phyloP scores from a whole-genome alignment of 2,888 invertebrate species.

The Andrena fulva region DNA sequence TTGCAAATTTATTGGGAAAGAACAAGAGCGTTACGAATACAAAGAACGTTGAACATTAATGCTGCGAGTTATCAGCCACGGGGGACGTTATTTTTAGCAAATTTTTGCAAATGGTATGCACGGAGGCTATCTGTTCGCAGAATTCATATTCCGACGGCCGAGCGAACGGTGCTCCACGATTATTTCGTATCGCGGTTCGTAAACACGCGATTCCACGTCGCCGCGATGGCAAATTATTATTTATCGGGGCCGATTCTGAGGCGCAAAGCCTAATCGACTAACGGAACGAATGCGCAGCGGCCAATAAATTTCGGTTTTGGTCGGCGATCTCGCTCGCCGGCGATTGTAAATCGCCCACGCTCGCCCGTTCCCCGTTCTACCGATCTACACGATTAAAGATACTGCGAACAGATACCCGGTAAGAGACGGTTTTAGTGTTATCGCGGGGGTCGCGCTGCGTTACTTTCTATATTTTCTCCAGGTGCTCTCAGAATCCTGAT shows the following conservation, averaged over 20 bases:
- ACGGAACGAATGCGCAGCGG: conserved; percentile 76
- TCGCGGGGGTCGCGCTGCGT: conserved; percentile 14
- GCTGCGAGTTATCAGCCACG: not conserved
- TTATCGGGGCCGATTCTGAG: conserved; percentile 70
- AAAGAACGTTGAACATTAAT: not conserved
- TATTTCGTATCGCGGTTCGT: conserved; percentile 50
- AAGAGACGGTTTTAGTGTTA: conserved; percentile 32
- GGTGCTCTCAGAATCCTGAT: no score
- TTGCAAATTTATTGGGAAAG: not conserved
- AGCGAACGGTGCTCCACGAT: conserved; percentile 45
- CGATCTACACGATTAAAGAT: conserved; percentile 56
- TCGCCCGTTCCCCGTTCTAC: conserved; percentile 28
- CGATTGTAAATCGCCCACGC: conserved; percentile 67
- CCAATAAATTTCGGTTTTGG: conserved; percentile 76
- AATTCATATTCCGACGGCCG: not conserved
- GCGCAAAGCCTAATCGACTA: conserved; percentile 75
- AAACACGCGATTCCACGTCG: conserved; percentile 44
- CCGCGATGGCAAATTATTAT: conserved; percentile 77
- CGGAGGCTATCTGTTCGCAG: not conserved
- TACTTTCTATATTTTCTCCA: conserved; percentile 17
- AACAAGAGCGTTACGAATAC: not conserved
- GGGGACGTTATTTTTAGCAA: not conserved
- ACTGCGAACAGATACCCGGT: conserved; percentile 27
- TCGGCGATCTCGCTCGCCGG: conserved; percentile 59
- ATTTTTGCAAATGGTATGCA: not conserved